These are phyloP conservation scores for Aphelenchoides fujianensis DNA, from an alignment of 1,140 invertebrate genomes.

Conservation along the genomic window DNA sequence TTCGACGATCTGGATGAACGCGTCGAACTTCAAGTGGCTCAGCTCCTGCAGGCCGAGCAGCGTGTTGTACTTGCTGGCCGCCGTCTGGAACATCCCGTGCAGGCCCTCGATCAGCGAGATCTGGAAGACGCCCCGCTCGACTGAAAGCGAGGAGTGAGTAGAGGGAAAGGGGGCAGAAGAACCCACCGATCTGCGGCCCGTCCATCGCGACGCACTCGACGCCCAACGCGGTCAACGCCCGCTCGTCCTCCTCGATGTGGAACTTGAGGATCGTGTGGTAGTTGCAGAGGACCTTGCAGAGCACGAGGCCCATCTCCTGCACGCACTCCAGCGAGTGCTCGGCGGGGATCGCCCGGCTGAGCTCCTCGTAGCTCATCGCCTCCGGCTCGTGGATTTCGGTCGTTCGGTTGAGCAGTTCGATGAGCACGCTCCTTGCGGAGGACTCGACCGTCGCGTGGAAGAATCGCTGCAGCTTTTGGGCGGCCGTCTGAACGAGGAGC, in stretches of 20 bases:
- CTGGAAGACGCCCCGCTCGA: slow-evolving; percentile 45
- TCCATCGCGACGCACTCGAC: slow-evolving; percentile 24
- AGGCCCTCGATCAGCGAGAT: slow-evolving; percentile 34
- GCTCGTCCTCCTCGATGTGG: slow-evolving; percentile 53
- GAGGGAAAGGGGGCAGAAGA: background rate
- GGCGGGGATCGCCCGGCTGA: slow-evolving; percentile 36
- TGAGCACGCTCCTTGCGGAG: slow-evolving; percentile 38
- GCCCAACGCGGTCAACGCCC: background rate
- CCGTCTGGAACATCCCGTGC: slow-evolving; percentile 38
- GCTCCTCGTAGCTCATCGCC: slow-evolving; percentile 42
- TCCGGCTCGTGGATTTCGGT: slow-evolving; percentile 37
- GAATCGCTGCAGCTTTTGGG: slow-evolving; percentile 39
- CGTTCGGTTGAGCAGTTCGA: slow-evolving; percentile 32
- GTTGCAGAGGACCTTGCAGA: slow-evolving; percentile 44
- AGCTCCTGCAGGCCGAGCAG: slow-evolving; percentile 47
- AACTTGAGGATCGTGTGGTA: slow-evolving; percentile 50
- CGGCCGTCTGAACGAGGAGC: slow-evolving; percentile 28
- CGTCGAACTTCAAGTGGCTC: slow-evolving; percentile 50
- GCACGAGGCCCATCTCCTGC: slow-evolving; percentile 45
- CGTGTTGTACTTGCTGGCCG: slow-evolving; percentile 33
- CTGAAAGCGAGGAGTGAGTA: slow-evolving; percentile 20
- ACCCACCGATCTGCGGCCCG: slow-evolving; percentile 26
- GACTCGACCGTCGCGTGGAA: slow-evolving; percentile 45
- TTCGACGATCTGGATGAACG: slow-evolving; percentile 53
- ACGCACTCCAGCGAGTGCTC: slow-evolving; percentile 30